A percentile compares a stretch with the other conserved stretches of the same genome.
Evolutionary conservation across 2,113 vertebrate genomes (phyloP).

Genomic region (Thunnus thynnus): DNA sequence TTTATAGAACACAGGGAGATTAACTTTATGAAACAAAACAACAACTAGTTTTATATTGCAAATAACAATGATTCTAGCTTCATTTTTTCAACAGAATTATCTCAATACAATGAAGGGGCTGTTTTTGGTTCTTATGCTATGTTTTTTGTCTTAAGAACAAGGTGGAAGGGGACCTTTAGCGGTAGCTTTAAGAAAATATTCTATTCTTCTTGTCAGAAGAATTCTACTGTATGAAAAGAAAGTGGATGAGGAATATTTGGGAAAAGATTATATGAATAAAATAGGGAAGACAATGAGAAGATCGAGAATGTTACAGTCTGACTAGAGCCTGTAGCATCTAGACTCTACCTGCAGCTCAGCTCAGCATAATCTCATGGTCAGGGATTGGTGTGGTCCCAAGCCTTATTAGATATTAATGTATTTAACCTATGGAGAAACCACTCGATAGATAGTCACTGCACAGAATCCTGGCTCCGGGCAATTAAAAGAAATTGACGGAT

Average conservation of each 20-base stretch:
- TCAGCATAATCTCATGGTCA: conserved; percentile 52
- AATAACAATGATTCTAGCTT: conserved; percentile 1
- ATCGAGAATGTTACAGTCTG: background rate
- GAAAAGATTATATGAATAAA: background rate
- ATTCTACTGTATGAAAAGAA: background rate
- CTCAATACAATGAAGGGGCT: background rate
- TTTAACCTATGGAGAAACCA: conserved; percentile 77
- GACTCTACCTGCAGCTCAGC: conserved; percentile 24
- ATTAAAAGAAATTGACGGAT: conserved; percentile 81
- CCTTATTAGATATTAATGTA: conserved; percentile 80
- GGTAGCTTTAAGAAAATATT: background rate
- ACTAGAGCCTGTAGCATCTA: background rate
- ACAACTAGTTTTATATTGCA: conserved; percentile 4
- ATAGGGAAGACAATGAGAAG: background rate
- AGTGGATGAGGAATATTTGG: background rate
- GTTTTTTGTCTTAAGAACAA: background rate
- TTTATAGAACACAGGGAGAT: conserved; percentile 12
- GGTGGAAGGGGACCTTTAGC: background rate
- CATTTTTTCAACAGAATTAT: background rate
- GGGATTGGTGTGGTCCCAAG: conserved; percentile 68
- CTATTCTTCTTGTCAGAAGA: too few relatives aligned
- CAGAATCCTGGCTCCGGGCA: conserved; percentile 66
- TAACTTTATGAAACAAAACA: conserved; percentile 30
- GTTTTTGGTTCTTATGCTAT: background rate
- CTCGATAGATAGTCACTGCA: conserved; percentile 60